These are phyloP conservation scores for Azemiops feae DNA, from an alignment of 2,113 vertebrate genomes.

Conservation along the genomic window DNA sequence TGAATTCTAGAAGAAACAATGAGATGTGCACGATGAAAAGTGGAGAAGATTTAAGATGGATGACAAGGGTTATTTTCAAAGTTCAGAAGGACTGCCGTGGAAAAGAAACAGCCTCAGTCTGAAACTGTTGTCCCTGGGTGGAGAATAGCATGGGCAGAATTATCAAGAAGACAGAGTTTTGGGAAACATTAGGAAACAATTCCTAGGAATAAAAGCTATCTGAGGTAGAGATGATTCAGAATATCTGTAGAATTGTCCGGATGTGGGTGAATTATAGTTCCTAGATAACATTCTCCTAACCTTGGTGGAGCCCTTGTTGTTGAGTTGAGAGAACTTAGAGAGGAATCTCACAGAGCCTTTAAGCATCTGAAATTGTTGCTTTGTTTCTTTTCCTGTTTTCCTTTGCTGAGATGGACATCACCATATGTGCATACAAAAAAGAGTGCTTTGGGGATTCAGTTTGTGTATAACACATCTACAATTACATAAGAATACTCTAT, in stretches of 20 bases:
- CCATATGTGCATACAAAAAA: not conserved
- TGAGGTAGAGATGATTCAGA: not conserved
- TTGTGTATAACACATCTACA: not conserved
- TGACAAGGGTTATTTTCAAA: not conserved
- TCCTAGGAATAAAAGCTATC: not conserved
- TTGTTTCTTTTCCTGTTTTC: not conserved
- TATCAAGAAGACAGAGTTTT: not conserved
- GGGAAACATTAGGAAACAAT: not conserved
- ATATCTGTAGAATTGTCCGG: not conserved
- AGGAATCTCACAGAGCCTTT: not conserved
- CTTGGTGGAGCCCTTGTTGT: not conserved
- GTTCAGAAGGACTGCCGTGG: not conserved
- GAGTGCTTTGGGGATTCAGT: not conserved
- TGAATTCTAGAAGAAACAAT: not conserved
- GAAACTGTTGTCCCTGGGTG: not conserved
- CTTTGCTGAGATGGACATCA: not conserved
- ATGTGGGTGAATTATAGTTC: not conserved
- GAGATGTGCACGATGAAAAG: not conserved
- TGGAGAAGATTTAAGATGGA: not conserved
- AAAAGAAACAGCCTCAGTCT: not conserved
- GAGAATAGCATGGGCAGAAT: not conserved
- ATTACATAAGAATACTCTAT: not conserved
- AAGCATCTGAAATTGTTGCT: not conserved
- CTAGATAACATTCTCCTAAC: not conserved
- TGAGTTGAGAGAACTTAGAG: not conserved